phyloP scores from a whole-genome alignment of 2,113 vertebrate genomes.

The Xenopus borealis region DNA sequence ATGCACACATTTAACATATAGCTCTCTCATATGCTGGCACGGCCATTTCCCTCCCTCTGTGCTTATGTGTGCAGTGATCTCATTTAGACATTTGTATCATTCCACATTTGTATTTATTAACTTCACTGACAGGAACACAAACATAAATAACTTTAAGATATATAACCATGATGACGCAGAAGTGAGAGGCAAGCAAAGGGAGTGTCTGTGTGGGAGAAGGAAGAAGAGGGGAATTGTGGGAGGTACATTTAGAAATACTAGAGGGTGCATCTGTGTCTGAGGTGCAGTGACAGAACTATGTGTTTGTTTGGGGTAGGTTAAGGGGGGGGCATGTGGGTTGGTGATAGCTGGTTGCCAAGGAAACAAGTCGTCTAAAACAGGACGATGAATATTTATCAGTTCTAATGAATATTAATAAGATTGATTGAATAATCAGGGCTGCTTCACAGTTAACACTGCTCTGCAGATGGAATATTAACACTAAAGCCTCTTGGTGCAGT shows the following conservation, averaged over 20 bases:
- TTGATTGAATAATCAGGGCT: slow-evolving; percentile 47
- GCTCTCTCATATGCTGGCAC: not conserved
- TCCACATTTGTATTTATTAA: not conserved
- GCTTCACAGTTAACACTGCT: slow-evolving; percentile 35
- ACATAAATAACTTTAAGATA: not conserved
- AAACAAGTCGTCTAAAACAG: slow-evolving; percentile 46
- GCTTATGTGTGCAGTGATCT: too few species aligned
- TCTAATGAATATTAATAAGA: slow-evolving; percentile 48
- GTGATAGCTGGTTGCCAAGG: slow-evolving; percentile 39
- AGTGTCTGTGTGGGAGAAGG: not conserved
- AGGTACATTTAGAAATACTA: slow-evolving; percentile 13
- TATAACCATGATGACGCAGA: not conserved
- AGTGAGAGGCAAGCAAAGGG: not conserved
- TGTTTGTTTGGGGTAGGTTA: slow-evolving; percentile 44
- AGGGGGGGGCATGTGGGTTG: slow-evolving; percentile 17
- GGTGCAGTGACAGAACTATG: slow-evolving; percentile 40
- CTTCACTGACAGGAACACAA: not conserved
- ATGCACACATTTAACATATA: too few species aligned
- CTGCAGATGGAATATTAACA: slow-evolving; percentile 46
- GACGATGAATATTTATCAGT: slow-evolving; percentile 45
- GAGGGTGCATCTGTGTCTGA: slow-evolving; percentile 41
- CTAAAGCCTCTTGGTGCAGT: slow-evolving; percentile 27
- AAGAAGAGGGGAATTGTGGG: not conserved
- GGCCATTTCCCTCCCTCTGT: not conserved
- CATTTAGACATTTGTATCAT: too few species aligned